Evolutionary conservation across 2,113 vertebrate genomes (phyloP), one percentile per base, ranked within the genome.

Genomic region (Apistogramma diplotaenia): DNA sequence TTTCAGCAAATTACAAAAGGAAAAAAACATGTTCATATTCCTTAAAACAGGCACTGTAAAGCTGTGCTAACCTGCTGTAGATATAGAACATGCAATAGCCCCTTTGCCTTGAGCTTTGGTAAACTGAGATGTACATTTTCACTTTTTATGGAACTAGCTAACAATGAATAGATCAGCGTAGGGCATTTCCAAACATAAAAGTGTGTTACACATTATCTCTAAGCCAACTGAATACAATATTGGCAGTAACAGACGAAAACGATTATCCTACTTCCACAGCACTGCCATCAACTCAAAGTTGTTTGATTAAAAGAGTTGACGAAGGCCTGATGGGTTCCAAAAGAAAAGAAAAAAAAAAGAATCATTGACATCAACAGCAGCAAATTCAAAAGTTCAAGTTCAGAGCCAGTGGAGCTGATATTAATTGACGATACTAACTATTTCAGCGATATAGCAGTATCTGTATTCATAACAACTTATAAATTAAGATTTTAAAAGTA

Each of bases 191-290:
- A 18, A 65, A 65, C 16, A 43, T 4, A 4, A 25, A 43, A 10
- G 25, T 0, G 4, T 2, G 0, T 65, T 25, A 65, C 37, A 25
- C 18, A n/a, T 13, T 0, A 40, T 40, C 33, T 15, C 33, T 62
- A 8, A 40, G 59, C 33, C 15, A 49, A 49, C 2, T 49, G n/a
- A 62, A 62, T 0, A 3, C 59, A 7, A n/a, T 37, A n/a, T 43
- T 65, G 21, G 16, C 37, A 2, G 60, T 25, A 43, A 62, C 2
- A 43, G 72, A 37, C 1, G 8, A 3, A 70, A 40, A 65, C 27
- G 78, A 78, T 58, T 56, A 51, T 75, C 37, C 31, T 40, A 46
- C 62, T 70, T 73, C 29, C 4, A 71, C 82, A 83, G 29, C 25
- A 27, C 84, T 8, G 4, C 10, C 61, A 10, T 65, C 21, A 65